These are phyloP conservation scores for Nymphalis io DNA, from an alignment of 1,140 invertebrate genomes.

Conservation along the genomic window DNA sequence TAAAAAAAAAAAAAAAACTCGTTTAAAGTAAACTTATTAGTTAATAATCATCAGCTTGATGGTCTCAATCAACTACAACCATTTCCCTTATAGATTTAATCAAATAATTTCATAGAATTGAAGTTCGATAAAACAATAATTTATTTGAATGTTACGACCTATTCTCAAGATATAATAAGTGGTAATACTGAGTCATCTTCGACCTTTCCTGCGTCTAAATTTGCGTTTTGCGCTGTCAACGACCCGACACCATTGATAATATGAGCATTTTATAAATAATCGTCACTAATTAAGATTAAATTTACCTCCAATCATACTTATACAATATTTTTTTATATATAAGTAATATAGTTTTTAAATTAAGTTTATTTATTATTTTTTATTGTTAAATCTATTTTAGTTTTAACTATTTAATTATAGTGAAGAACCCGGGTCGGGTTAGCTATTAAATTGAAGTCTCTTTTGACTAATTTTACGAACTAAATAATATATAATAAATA, in stretches of 20 bases:
- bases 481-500: too few relatives aligned
- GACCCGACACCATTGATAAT: constrained; percentile 42
- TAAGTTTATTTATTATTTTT: too few relatives aligned
- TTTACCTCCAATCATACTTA: too few relatives aligned
- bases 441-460: too few relatives aligned
- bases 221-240: constrained; percentile 56
- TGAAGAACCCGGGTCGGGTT: too few relatives aligned
- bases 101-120: background rate
- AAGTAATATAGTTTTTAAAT: too few relatives aligned
- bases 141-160: constrained; percentile 13
- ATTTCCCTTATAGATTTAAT: background rate
- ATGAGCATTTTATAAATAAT: background rate
- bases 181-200: constrained; percentile 56
- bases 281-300: background rate
- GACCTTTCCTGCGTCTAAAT: constrained; percentile 70
- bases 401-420: too few relatives aligned
- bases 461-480: too few relatives aligned
- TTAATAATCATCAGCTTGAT: background rate
- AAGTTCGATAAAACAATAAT: constrained; percentile 7
- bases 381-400: too few relatives aligned
- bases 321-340: too few relatives aligned
- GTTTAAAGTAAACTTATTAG: too few relatives aligned
- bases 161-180: constrained; percentile 12
- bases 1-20: too few relatives aligned
- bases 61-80: background rate